These are phyloP conservation scores for Apodemia zela DNA, from an alignment of 2,888 invertebrate genomes.

Conservation along the genomic window DNA sequence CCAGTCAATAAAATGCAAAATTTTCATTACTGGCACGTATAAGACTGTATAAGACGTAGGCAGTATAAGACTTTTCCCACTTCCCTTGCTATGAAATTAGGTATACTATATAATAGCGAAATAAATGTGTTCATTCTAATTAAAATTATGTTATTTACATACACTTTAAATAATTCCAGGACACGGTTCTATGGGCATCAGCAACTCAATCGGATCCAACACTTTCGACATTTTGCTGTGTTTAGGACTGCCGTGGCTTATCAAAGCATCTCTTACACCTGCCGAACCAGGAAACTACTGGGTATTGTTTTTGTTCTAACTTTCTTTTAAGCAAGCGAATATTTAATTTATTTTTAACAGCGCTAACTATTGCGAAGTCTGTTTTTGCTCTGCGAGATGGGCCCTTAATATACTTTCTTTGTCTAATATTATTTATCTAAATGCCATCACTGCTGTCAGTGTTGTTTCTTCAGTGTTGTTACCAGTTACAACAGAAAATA, in stretches of 20 bases:
- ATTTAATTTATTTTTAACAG: slow-evolving; percentile 27
- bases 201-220: slow-evolving; percentile 94
- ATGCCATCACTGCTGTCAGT: slow-evolving; percentile 15
- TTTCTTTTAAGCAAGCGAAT: slow-evolving; percentile 26
- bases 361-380: slow-evolving; percentile 9
- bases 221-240: slow-evolving; percentile 94
- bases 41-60: too few relatives aligned
- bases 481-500: too few relatives aligned
- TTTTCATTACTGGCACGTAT: too few relatives aligned
- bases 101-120: too few relatives aligned
- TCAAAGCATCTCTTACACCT: slow-evolving; percentile 91
- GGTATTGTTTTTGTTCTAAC: slow-evolving; percentile 54
- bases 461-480: not conserved
- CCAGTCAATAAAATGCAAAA: too few relatives aligned
- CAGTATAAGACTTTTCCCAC: too few relatives aligned
- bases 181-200: slow-evolving; percentile 94
- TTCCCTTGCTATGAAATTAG: too few relatives aligned
- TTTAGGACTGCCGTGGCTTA: slow-evolving; percentile 92
- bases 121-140: too few relatives aligned
- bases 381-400: slow-evolving; percentile 30
- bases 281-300: slow-evolving; percentile 89
- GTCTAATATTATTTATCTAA: not conserved
- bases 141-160: too few relatives aligned
- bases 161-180: slow-evolving; percentile 71
- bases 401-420: slow-evolving; percentile 26